Evolutionary conservation across 2,888 invertebrate species (phyloP), one percentile per base, ranked within the genome.

Genomic region (Andrena minutula): DNA sequence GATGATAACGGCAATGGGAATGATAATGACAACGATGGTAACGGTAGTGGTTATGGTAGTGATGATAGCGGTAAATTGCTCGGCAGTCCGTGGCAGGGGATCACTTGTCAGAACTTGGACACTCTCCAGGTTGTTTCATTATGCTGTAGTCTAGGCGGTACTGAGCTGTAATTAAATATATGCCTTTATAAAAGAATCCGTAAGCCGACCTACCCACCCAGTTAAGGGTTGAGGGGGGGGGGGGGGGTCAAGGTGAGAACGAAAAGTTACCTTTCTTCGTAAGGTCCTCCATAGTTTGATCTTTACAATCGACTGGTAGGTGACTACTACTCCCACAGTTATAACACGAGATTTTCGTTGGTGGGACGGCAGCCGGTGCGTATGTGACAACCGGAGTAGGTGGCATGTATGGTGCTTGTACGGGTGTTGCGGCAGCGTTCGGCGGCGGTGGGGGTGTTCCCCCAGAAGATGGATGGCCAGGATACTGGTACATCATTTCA

Each of bases 261-360:
- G 26, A 30, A n/a, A 74, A 80, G 87, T n/a, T 90, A 94, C 94
- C 94, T 93, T 92, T 89, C 80, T 93, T 94, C 56, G 98, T 97
- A 94, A 98, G 97, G 94, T 98, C 98, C 94, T 99, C 98, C 96
- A 99, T 98, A 75, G 98, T 98, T 85, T 97, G 97, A 93, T 98
- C 98, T 92, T 97, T 97, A 94, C 99, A 99, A 89, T 98, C 98
- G 89, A 96, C 95, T 30, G 98, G 98, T 69, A 96, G 95, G 94
- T 99, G 99, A 70, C 96, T 97, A 75, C 96, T 95, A 72, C 96
- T 97, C 81, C 99, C 99, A 94, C 99, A 99, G 94, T 99, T 99
- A 95, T 97, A 98, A 94, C 99, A 99, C 60, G 97, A 97, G 73
- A 96, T 94, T 93, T 96, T 96, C 61, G 95, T 95, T 69, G 95